Evolutionary conservation across 2,113 vertebrate genomes (phyloP), one percentile per base, ranked within the genome.

Genomic region (Prionailurus bengalensis): DNA sequence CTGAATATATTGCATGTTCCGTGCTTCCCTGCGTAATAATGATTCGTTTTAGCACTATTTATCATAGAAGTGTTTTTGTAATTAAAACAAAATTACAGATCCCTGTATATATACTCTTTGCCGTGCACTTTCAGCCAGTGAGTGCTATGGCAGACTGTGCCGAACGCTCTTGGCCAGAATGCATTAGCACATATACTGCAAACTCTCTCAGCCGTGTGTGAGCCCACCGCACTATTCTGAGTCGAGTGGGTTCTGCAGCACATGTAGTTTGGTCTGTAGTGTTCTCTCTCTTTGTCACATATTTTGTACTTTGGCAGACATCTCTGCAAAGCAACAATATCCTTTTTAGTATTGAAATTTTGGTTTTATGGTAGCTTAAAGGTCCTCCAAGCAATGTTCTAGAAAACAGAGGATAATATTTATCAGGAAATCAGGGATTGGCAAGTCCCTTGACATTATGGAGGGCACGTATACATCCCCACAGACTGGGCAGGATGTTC

Each of bases 11-110:
- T 89, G 89, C 81, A 95, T 0, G 79, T 97, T 97, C 94, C 74
- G 61, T 92, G 93, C 70, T 87, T 94, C 82, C 68, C 71, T 94
- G 74, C 45, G 74, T 94, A 96, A 89, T 29, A 42, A 36, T 76
- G 96, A 92, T 95, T 96, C 66, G 86, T 94, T 96, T 92, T 94
- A 96, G 73, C 36, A 70, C 87, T 83, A 74, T 96, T 98, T 96
- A 95, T 97, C 91, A 90, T 80, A 94, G 90, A 94, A 76, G 42
- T 95, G 68, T 74, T 92, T 93, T 95, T 91, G 48, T 90, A 84
- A 96, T 98, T 96, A 96, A 96, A 94, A 94, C 78, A 87, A 80
- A 92, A 94, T 94, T 79, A 80, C 21, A 80, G 80, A 65, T 55
- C 65, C 73, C 39, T 81, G n/a, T 91, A 70, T 65, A 65, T 58